Base-by-base conservation (phyloP, 2,888 invertebrate species). In the Helleia helle region DNA sequence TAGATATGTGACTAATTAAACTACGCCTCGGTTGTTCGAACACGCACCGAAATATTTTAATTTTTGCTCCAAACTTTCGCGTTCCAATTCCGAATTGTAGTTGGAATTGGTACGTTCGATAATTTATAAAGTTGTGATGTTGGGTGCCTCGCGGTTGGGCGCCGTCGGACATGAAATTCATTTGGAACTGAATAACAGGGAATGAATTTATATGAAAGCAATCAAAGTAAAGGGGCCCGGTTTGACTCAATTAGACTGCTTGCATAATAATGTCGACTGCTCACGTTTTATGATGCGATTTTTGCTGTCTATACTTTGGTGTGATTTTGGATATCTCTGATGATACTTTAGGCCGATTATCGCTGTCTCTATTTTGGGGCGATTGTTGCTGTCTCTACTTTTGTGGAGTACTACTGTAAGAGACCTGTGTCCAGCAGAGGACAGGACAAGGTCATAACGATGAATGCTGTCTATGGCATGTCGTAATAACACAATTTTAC, bases 141-240 rank as follows among this genome's bases (percentile, higher is more conserved):
- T 46, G 52, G n/a, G n/a, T n/a, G n/a, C n/a, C n/a, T n/a, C 58
- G 66, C 63, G 65, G 67, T 58, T 55, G 62, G 60, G 57, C 62
- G 63, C 58, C 61, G 61, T 55, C 58, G 58, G 69, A 64, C 66
- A 62, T 59, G 56, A 62, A 69, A 70, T 72, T 73, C 67, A 73
- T 73, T 75, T 70, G 61, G 64, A 64, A 55, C 57, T 51, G 62
- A 71, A 73, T 65, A 62, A 62, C 62, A 59, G n/a, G n/a, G n/a
- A n/a, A n/a, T n/a, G 61, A 65, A 69, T 76, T 71, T 71, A 71
- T 73, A 74, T 72, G 68, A 65, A 65, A 70, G 71, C 66, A 74
- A 73, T 75, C 74, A 71, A 64, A 72, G 68, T n/a, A n/a, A 66
- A 60, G 67, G 62, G 63, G 62, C 58, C 51, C 55, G 55, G 56